Evolutionary conservation across 1,140 invertebrate species (phyloP), one percentile per base, ranked within the genome.

Genomic region (Anagrus nilaparvatae): DNA sequence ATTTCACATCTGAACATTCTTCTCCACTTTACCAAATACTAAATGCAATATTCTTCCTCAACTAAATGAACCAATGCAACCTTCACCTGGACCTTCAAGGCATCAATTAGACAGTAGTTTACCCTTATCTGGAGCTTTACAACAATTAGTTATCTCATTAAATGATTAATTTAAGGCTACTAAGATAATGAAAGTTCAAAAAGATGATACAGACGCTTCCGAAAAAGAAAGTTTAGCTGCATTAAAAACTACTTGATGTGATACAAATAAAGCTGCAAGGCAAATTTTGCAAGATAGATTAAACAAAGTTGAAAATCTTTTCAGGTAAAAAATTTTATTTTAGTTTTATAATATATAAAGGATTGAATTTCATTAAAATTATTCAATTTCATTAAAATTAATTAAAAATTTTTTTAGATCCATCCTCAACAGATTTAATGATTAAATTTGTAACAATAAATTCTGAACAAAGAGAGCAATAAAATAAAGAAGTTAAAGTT

Each of bases 381-480:
- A n/a, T n/a, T n/a, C 4, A 24, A 13, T 3, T 36, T 5, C 30
- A 35, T 27, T 45, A 20, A 10, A 31, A 14, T 44, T 35, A 40
- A 32, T 33, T 13, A n/a, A n/a, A n/a, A n/a, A n/a, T n/a, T n/a
- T n/a, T n/a, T 70, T n/a, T 57, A 89, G 88, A 90, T 70, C 87
- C 87, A 19, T 73, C 77, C 33, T 71, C 86, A 25, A 78, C 79
- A 37, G 84, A 91, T 43, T 60, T 95, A n/a, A 87, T 94, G 38
- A 78, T 83, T 40, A 87, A 89, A 67, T 92, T 95, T 57, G 71
- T 90, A 40, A 76, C 77, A 39, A 84, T 83, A 51, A 77, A 81
- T 40, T 73, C 77, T 27, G 79, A 82, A 35, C 72, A 75, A n/a
- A n/a, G n/a, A n/a, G n/a, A n/a, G n/a, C n/a, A n/a, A n/a, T n/a